These are phyloP conservation scores for Cyprinodon diabolis DNA, from an alignment of 2,797 vertebrate genomes.

Conservation along the genomic window DNA sequence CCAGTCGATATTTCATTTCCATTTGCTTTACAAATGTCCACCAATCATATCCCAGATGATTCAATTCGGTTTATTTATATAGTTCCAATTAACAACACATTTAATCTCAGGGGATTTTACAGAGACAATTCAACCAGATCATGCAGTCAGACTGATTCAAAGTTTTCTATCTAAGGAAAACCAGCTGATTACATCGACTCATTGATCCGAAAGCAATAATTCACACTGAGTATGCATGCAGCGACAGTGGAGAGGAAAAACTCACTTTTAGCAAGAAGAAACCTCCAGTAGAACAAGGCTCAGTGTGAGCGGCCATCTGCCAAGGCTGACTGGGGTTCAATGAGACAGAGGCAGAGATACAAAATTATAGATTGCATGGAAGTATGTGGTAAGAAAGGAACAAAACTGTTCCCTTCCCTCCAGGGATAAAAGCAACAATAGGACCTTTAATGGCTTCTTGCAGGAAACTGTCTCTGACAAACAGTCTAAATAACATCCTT, in stretches of 20 bases:
- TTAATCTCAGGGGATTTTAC: too few species aligned
- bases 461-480: background rate
- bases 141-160: background rate
- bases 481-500: background rate
- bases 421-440: background rate
- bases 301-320: too few species aligned
- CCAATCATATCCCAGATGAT: too few species aligned
- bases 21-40: too few species aligned
- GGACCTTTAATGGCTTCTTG: background rate
- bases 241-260: background rate
- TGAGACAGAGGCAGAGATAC: too few species aligned
- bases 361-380: too few species aligned
- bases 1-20: background rate
- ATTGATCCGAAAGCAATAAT: background rate
- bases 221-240: background rate
- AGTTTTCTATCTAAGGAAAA: background rate
- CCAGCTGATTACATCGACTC: background rate
- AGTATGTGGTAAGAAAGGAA: background rate
- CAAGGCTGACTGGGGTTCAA: too few species aligned
- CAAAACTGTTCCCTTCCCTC: background rate
- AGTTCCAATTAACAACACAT: too few species aligned
- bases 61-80: too few species aligned
- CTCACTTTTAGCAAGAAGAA: too few species aligned
- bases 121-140: background rate
- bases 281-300: too few species aligned